Evolutionary conservation across 2,113 vertebrate species (phyloP).

Genomic region (Pterocles orientalis): DNA sequence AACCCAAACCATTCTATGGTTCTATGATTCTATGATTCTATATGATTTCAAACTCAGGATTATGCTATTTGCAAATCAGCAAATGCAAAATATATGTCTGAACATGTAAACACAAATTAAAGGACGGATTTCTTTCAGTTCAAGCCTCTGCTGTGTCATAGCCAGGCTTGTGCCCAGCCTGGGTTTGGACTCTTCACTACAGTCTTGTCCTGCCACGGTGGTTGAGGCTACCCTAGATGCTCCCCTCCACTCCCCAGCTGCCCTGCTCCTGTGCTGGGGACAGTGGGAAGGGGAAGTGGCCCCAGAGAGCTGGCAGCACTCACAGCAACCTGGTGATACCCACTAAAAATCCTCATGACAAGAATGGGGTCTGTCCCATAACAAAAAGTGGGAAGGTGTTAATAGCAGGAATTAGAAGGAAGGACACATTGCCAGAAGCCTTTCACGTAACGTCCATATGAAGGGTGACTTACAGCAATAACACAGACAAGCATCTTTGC

Average conservation of each 20-base stretch:
- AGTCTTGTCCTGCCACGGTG: not conserved
- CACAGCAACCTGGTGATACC: not conserved
- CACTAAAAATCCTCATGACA: not conserved
- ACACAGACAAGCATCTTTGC: rapidly evolving
- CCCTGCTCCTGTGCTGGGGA: not conserved
- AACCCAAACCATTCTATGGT: too few species aligned
- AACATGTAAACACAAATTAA: not conserved
- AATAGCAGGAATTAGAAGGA: not conserved
- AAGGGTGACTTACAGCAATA: not conserved
- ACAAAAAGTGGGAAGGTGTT: not conserved
- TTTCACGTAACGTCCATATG: not conserved
- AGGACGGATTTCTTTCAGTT: not conserved
- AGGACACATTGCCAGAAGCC: not conserved
- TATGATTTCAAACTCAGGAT: not conserved
- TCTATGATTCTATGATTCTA: too few species aligned
- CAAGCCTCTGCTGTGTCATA: not conserved
- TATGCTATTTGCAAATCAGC: not conserved
- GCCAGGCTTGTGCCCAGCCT: not conserved
- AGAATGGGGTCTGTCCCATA: not conserved
- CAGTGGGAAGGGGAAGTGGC: not conserved
- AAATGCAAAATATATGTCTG: not conserved
- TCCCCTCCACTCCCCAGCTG: not conserved
- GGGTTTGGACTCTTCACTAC: too few species aligned
- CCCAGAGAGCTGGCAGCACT: not conserved
- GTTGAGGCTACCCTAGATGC: not conserved